Conservation (phyloP, 2,888 invertebrate genomes). For the Acronicta alni region DNA sequence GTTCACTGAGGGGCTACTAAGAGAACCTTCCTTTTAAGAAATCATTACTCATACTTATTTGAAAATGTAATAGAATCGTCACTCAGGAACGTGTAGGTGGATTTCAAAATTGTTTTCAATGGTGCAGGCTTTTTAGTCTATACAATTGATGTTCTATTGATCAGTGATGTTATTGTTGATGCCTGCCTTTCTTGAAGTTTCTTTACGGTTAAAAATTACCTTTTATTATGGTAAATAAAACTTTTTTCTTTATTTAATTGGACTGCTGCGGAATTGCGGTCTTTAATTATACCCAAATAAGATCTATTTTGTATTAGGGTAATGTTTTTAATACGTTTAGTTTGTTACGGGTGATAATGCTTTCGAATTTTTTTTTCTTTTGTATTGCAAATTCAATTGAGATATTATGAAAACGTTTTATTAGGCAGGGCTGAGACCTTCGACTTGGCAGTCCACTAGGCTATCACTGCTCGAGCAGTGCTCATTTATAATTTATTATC, state of each 20-base stretch:
- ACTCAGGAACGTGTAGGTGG: conserved; percentile 35
- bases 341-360: too few species aligned
- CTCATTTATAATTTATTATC: too few species aligned
- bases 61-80: conserved; percentile 65
- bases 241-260: conserved; percentile 10
- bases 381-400: too few species aligned
- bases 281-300: too few species aligned
- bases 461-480: too few species aligned
- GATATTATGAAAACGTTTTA: background rate
- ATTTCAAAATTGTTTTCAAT: conserved; percentile 35
- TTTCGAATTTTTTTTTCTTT: too few species aligned
- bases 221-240: background rate
- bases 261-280: background rate
- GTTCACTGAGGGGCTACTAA: conserved; percentile 76
- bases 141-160: conserved; percentile 14
- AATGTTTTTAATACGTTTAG: too few species aligned
- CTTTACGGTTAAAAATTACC: conserved; percentile 1
- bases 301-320: too few species aligned
- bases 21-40: conserved; percentile 82
- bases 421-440: too few species aligned
- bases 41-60: conserved; percentile 85
- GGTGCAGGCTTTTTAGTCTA: conserved; percentile 11
- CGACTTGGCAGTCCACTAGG: too few species aligned
- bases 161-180: conserved; percentile 25
- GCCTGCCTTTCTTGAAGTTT: conserved; percentile 13